Evolutionary conservation across 2,888 invertebrate species (phyloP).

Genomic region (Campoletis raptor): DNA sequence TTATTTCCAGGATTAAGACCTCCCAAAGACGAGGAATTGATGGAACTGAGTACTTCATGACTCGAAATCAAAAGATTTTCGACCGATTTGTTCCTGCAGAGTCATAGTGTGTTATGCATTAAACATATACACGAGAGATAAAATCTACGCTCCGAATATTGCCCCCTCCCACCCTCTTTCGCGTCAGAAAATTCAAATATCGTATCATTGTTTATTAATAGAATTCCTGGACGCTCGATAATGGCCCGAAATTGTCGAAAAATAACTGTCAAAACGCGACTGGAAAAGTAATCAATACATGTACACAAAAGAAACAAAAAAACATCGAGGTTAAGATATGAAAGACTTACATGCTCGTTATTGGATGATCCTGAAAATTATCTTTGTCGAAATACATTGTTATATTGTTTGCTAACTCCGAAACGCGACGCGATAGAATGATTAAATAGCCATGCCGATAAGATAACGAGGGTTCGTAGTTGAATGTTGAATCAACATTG

Average conservation of each 20-base stretch:
- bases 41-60: slow-evolving; percentile 89
- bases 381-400: slow-evolving; percentile 77
- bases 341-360: slow-evolving; percentile 76
- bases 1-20: slow-evolving; percentile 85
- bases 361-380: slow-evolving; percentile 73
- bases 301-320: slow-evolving; percentile 33
- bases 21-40: slow-evolving; percentile 87
- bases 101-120: not conserved
- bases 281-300: slow-evolving; percentile 60
- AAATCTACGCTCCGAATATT: not conserved
- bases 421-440: slow-evolving; percentile 40
- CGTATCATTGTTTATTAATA: slow-evolving; percentile 8
- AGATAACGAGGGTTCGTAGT: slow-evolving; percentile 32
- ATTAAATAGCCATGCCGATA: slow-evolving; percentile 51
- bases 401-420: slow-evolving; percentile 37
- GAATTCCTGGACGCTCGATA: not conserved
- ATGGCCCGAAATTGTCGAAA: not conserved
- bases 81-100: slow-evolving; percentile 88
- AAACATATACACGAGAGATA: not conserved
- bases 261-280: slow-evolving; percentile 32
- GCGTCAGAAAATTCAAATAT: slow-evolving; percentile 6
- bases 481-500: slow-evolving; percentile 58
- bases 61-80: slow-evolving; percentile 89
- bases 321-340: slow-evolving; percentile 43
- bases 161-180: not conserved